Conservation (phyloP, 2,888 invertebrate genomes). For the Tinea semifulvella region DNA sequence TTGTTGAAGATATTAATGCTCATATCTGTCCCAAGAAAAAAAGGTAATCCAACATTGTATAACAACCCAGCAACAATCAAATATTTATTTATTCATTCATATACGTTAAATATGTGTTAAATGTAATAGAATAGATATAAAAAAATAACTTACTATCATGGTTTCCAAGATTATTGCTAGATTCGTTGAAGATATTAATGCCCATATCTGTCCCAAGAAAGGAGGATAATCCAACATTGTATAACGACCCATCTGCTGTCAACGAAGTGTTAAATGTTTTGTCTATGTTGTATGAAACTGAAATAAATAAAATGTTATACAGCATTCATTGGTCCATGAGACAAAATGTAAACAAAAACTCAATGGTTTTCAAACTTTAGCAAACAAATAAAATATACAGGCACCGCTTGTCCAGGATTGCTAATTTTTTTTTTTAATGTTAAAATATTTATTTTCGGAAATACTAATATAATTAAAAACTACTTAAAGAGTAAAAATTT, state of each 20-base stretch:
- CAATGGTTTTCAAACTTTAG: too few species aligned
- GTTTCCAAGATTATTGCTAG: background rate
- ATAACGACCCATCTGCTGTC: constrained; percentile 51
- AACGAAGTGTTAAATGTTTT: constrained; percentile 55
- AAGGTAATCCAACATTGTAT: too few species aligned
- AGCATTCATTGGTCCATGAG: too few species aligned
- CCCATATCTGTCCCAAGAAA: constrained; percentile 51
- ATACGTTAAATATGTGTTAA: too few species aligned
- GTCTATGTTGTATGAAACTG: constrained; percentile 58
- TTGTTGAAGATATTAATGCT: too few species aligned
- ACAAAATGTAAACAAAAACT: too few species aligned
- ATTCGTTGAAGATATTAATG: constrained; percentile 36
- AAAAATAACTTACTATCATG: constrained; percentile 2
- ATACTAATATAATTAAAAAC: too few species aligned
- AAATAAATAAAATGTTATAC: constrained; percentile 5
- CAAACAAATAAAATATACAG: too few species aligned
- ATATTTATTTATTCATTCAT: background rate
- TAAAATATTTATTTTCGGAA: too few species aligned
- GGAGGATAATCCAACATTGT: constrained; percentile 53
- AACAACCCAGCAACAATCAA: background rate
- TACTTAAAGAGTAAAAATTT: too few species aligned
- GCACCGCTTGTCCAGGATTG: too few species aligned
- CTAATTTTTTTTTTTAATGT: background rate
- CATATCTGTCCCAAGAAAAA: too few species aligned
- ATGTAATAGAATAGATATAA: background rate